Evolutionary conservation across 2,113 vertebrate species (phyloP).

Genomic region (Camelus dromedarius): DNA sequence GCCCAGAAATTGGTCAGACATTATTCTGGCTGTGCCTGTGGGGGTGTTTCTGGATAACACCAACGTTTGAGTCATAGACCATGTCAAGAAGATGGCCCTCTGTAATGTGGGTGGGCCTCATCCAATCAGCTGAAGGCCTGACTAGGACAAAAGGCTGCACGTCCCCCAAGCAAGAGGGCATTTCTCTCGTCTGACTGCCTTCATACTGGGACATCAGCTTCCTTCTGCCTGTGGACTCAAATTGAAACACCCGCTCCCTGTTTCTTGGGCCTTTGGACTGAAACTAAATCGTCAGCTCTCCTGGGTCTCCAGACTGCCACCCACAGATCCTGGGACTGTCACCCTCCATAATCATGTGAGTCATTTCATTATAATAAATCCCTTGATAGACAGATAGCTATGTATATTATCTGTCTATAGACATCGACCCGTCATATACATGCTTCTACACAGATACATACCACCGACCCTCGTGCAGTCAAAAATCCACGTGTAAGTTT

Average conservation of each 20-base stretch:
- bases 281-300: neutral
- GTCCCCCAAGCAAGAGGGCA: neutral
- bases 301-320: neutral
- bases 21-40: too few relatives aligned
- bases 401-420: neutral
- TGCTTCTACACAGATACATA: neutral
- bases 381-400: neutral
- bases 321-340: neutral
- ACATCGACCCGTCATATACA: fast-evolving
- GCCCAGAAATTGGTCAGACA: too few relatives aligned
- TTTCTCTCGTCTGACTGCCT: too few relatives aligned
- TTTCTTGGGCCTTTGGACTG: neutral
- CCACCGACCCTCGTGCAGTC: neutral
- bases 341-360: neutral
- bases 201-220: too few relatives aligned
- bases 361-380: neutral
- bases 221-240: neutral
- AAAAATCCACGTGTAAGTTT: neutral
- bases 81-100: neutral
- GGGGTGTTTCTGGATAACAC: neutral
- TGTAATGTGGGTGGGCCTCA: fast-evolving
- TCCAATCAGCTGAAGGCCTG: fast-evolving
- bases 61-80: fast-evolving
- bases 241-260: neutral
- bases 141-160: neutral